Evolutionary conservation across 2,888 invertebrate species (phyloP).

Genomic region (Rotaria sp.): DNA sequence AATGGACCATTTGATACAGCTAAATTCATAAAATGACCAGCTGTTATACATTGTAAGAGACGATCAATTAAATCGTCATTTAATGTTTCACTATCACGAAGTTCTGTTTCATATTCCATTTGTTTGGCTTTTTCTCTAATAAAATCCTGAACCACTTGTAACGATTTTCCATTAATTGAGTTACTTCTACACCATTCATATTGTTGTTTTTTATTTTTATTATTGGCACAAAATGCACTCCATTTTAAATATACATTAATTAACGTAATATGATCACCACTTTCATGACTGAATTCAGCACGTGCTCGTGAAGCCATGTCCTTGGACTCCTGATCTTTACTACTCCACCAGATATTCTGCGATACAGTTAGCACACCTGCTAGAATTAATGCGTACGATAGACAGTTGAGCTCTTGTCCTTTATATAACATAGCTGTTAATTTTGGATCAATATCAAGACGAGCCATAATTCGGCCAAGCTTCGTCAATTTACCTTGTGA

Average conservation of each 20-base stretch:
- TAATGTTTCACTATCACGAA: background rate
- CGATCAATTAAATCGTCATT: background rate
- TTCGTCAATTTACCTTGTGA: constrained; percentile 41
- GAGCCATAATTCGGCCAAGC: constrained; percentile 42
- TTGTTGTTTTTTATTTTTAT: constrained; percentile 38
- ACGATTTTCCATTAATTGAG: constrained; percentile 43
- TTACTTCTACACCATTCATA: constrained; percentile 43
- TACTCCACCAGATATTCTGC: constrained; percentile 43
- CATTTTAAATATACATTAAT: constrained; percentile 40
- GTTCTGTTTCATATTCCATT: background rate
- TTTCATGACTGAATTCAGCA: constrained; percentile 41
- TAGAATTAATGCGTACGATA: constrained; percentile 42
- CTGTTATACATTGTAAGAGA: background rate
- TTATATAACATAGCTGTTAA: constrained; percentile 41
- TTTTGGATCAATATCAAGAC: constrained; percentile 43
- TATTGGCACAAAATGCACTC: background rate
- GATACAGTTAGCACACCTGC: constrained; percentile 43
- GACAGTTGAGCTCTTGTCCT: background rate
- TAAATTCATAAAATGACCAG: background rate
- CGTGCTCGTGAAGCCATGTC: constrained; percentile 42
- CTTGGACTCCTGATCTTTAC: constrained; percentile 39
- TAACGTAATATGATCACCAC: constrained; percentile 42
- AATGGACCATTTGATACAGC: background rate
- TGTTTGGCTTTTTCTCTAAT: background rate
- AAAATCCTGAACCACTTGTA: constrained; percentile 40